Conservation (phyloP, 2,113 vertebrate genomes). For the Cyprinodon brontotheroides region DNA sequence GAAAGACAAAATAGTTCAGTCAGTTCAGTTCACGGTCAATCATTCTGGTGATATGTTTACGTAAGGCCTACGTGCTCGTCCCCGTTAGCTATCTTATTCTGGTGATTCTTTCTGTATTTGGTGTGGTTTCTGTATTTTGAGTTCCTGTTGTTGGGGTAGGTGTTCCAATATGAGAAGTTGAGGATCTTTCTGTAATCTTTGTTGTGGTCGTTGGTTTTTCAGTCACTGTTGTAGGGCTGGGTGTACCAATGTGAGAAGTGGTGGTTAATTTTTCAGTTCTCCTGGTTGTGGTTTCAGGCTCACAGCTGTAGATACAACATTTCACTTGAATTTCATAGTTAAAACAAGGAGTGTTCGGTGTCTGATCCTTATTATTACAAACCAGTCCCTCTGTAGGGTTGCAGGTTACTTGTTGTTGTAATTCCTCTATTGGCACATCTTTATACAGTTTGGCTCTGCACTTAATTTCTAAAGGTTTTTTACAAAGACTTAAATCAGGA, state of each 20-base stretch:
- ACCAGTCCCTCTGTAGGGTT: slow-evolving; percentile 36
- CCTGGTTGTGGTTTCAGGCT: neutral
- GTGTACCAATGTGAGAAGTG: neutral
- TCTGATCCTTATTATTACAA: slow-evolving; percentile 65
- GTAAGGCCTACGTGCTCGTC: no score
- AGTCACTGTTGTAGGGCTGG: neutral
- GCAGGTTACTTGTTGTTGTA: slow-evolving; percentile 46
- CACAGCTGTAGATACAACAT: slow-evolving; percentile 35
- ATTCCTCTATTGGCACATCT: fast-evolving
- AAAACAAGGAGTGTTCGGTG: neutral
- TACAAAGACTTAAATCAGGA: slow-evolving; percentile 18
- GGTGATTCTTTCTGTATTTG: neutral
- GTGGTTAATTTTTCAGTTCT: neutral
- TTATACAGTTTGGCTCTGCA: slow-evolving; percentile 8
- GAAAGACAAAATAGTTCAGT: no score
- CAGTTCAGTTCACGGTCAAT: no score
- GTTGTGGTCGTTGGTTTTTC: neutral
- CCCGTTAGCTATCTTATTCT: no score
- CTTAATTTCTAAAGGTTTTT: slow-evolving; percentile 33
- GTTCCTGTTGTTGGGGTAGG: neutral
- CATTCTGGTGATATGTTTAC: no score
- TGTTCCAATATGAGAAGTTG: no score
- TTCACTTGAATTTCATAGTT: slow-evolving; percentile 57
- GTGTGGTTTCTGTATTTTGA: neutral
- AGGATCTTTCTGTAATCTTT: no score